phyloP scores from a whole-genome alignment of 1,140 invertebrate species.

The Helicoverpa armigera region DNA sequence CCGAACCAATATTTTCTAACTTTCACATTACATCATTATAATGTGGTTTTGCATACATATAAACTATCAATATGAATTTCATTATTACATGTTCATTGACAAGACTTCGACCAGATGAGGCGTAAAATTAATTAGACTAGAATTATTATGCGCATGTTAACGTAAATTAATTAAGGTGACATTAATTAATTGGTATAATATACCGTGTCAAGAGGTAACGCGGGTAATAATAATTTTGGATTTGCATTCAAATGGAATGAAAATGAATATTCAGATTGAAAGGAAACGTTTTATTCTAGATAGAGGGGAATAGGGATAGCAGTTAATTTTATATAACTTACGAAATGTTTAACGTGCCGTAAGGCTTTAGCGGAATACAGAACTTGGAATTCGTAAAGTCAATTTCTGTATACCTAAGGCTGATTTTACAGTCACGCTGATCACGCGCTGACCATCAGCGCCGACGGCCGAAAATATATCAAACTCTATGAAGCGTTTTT shows the following conservation, averaged over 20 bases:
- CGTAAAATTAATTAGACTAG: conserved; percentile 31
- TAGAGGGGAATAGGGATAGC: no score
- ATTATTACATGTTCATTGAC: not conserved
- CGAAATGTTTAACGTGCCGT: no score
- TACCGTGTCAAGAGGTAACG: not conserved
- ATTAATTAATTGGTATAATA: not conserved
- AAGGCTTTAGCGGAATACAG: no score
- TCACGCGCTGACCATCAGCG: no score
- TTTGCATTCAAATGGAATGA: not conserved
- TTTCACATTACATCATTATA: conserved; percentile 4
- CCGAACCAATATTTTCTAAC: conserved; percentile 5
- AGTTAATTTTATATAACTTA: no score
- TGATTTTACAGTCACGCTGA: no score
- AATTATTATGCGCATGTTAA: conserved; percentile 37
- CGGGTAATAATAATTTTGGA: conserved; percentile 2
- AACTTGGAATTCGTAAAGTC: no score
- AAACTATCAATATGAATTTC: conserved; percentile 1
- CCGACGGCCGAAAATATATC: no score
- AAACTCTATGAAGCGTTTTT: no score
- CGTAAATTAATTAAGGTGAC: conserved; percentile 3
- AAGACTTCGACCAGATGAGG: conserved; percentile 5
- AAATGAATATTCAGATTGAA: no score
- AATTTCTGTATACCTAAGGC: no score
- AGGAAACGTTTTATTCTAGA: no score
- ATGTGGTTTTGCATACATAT: not conserved